These are phyloP conservation scores for Scyliorhinus canicula DNA, from an alignment of 2,797 vertebrate genomes.

Conservation along the genomic window DNA sequence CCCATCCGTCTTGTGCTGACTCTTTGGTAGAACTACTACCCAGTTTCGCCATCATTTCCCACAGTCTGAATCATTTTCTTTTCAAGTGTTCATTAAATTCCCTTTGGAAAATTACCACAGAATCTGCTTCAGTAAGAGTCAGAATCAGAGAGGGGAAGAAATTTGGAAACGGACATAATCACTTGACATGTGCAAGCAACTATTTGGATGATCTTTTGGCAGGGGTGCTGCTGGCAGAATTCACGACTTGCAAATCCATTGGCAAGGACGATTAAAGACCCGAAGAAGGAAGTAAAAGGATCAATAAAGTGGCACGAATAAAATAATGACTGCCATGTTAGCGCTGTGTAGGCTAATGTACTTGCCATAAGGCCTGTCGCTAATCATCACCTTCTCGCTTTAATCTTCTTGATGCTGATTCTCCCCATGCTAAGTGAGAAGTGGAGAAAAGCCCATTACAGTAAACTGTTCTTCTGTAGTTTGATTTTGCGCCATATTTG, in stretches of 20 bases:
- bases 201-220: background rate
- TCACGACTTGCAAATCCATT: background rate
- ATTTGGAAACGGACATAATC: background rate
- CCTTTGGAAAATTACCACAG: background rate
- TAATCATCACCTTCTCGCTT: background rate
- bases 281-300: background rate
- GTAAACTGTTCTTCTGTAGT: background rate
- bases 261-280: background rate
- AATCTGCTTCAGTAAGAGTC: background rate
- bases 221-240: no score
- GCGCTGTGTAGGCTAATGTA: background rate
- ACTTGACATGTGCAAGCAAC: background rate
- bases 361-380: background rate
- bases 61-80: background rate
- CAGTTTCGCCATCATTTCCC: background rate
- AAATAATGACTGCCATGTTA: constrained; percentile 14
- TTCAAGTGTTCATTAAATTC: background rate
- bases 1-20: background rate
- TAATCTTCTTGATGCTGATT: background rate
- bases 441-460: background rate
- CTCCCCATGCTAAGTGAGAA: background rate
- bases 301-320: background rate
- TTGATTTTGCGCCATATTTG: background rate
- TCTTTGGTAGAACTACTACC: background rate
- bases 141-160: no score